These are phyloP conservation scores for Mermis nigrescens DNA, from an alignment of 2,888 invertebrate species.

Conservation along the genomic window DNA sequence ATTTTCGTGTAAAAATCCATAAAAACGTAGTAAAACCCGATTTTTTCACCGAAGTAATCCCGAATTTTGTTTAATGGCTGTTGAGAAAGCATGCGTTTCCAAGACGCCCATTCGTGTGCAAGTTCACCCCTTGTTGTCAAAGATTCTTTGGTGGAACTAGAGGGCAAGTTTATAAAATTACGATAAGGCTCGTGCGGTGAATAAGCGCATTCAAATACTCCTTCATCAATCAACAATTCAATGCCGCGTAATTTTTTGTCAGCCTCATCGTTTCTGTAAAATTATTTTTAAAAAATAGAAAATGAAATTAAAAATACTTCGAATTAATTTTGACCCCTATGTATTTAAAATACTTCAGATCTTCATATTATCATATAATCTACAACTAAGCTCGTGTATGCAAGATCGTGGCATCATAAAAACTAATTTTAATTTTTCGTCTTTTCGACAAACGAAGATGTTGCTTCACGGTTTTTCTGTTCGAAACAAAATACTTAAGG, in stretches of 20 bases:
- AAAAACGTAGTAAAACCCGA: slow-evolving; percentile 2
- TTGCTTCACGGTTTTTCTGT: no score
- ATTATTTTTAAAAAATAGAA: no score
- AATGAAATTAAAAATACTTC: no score
- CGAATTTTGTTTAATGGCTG: neutral
- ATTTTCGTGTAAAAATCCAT: slow-evolving; percentile 4
- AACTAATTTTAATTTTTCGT: no score
- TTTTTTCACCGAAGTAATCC: slow-evolving; percentile 1
- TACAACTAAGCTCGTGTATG: no score
- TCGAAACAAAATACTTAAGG: no score
- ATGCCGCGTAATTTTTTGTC: neutral
- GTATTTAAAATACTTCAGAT: no score
- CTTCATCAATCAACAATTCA: neutral
- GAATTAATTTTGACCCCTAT: no score
- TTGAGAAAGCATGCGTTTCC: neutral
- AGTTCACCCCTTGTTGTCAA: neutral
- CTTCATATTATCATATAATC: no score
- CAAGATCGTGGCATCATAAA: no score
- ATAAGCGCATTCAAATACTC: neutral
- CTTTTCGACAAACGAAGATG: no score
- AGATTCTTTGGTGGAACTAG: neutral
- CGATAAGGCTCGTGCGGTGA: neutral
- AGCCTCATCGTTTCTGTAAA: neutral
- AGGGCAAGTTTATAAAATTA: neutral
- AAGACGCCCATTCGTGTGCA: neutral